A percentile compares a stretch with the other conserved stretches of the same genome.
phyloP scores from a whole-genome alignment of 2,113 vertebrate genomes.

The Pseudorectes ferrugineus region DNA sequence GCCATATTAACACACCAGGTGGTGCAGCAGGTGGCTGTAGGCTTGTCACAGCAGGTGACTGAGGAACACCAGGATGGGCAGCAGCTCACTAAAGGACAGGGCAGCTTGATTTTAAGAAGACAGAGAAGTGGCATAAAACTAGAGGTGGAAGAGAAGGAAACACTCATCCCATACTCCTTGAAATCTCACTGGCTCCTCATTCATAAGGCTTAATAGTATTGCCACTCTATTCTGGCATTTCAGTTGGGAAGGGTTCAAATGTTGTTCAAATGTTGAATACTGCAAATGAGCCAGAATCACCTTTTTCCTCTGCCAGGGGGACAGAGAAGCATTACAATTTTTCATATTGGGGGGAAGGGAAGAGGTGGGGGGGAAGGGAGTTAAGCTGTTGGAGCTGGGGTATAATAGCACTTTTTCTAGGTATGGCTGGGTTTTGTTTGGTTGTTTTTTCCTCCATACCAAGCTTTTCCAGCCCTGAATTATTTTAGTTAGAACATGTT shows the following conservation, averaged over 20 bases:
- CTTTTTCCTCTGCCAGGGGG: neutral
- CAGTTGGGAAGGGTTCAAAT: neutral
- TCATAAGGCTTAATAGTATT: neutral
- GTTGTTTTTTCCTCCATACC: neutral
- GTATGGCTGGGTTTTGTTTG: neutral
- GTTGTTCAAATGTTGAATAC: neutral
- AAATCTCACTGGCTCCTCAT: neutral
- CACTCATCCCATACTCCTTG: neutral
- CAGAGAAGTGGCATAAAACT: neutral
- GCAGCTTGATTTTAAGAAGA: neutral
- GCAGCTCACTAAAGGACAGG: neutral
- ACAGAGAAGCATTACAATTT: neutral
- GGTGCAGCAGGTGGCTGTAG: neutral
- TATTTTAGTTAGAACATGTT: neutral
- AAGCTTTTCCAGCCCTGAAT: neutral
- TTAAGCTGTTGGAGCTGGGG: neutral
- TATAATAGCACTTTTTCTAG: neutral
- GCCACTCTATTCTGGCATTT: neutral
- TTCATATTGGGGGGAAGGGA: neutral
- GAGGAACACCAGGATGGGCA: neutral
- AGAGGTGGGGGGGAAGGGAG: neutral
- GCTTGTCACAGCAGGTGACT: neutral
- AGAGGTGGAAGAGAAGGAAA: neutral
- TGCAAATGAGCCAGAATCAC: neutral
- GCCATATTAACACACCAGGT: neutral